Percentiles rank a stretch among this genome's conserved stretches.
These are phyloP conservation scores for Diploscapter pachys DNA, from an alignment of 1,140 invertebrate genomes.

Conservation along the genomic window DNA sequence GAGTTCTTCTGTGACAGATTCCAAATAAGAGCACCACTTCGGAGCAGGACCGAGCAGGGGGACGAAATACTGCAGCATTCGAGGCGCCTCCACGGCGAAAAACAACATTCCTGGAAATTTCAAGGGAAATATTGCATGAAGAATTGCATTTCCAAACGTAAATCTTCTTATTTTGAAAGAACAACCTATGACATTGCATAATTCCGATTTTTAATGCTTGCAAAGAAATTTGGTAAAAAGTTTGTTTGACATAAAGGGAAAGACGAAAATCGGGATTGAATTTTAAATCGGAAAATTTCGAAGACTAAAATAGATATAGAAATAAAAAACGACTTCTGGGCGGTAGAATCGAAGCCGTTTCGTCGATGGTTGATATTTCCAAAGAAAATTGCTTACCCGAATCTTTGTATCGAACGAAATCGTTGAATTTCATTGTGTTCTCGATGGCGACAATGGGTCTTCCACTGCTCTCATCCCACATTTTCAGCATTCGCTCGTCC, in stretches of 20 bases:
- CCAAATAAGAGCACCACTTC: conserved; percentile 91
- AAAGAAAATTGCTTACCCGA: conserved; percentile 64
- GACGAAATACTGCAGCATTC: conserved; percentile 91
- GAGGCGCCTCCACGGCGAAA: conserved; percentile 86
- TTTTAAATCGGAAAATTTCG: no score
- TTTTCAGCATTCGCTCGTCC: conserved; percentile 84
- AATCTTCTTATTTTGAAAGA: background rate
- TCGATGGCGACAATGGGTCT: conserved; percentile 90
- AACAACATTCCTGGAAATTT: conserved; percentile 72
- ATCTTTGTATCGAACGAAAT: conserved; percentile 81
- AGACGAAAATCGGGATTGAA: no score
- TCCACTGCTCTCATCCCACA: conserved; percentile 91
- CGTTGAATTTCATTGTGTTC: conserved; percentile 75
- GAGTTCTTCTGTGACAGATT: conserved; percentile 92
- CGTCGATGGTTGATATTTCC: background rate
- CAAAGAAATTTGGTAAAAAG: background rate
- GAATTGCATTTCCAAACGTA: background rate
- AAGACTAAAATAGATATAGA: no score
- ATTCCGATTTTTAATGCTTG: background rate
- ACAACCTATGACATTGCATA: background rate
- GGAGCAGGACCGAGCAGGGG: conserved; percentile 91
- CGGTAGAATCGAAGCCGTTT: no score
- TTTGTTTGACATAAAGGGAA: no score
- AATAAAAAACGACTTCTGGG: no score
- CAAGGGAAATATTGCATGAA: conserved; percentile 3